Percentiles rank a stretch among this genome's conserved stretches.
Conservation (phyloP, 2,797 vertebrate species). For the Trachurus trachurus region DNA sequence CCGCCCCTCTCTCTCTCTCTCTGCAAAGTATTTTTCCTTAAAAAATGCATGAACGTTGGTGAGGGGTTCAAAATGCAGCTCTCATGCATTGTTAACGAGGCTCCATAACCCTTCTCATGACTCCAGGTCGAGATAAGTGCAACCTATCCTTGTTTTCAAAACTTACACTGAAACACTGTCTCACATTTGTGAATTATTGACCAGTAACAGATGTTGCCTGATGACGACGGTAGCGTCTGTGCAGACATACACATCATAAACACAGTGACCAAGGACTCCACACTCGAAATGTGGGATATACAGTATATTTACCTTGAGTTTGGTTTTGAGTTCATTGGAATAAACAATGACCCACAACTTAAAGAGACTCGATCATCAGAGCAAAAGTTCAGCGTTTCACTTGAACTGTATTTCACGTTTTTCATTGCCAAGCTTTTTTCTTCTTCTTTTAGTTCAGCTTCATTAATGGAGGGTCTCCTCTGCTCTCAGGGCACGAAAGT, state of each 20-base stretch:
- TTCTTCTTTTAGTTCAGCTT: background rate
- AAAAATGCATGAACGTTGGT: slow-evolving; percentile 82
- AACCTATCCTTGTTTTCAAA: slow-evolving; percentile 81
- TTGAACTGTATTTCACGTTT: background rate
- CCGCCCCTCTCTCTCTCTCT: slow-evolving; percentile 39
- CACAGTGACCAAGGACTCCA: slow-evolving; percentile 13
- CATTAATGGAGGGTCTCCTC: background rate
- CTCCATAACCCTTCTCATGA: slow-evolving; percentile 80
- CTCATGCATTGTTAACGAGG: slow-evolving; percentile 81
- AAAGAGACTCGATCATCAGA: background rate
- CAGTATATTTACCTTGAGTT: no score
- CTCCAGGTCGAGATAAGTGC: slow-evolving; percentile 79
- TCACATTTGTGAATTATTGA: slow-evolving; percentile 79
- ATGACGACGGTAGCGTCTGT: slow-evolving; percentile 21
- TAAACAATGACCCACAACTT: background rate
- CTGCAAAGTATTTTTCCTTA: slow-evolving; percentile 80
- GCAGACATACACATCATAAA: background rate
- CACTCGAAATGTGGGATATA: background rate
- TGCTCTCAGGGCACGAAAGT: background rate
- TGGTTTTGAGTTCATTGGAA: background rate
- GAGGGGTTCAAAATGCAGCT: slow-evolving; percentile 64
- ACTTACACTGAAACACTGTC: slow-evolving; percentile 68
- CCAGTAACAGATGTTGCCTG: slow-evolving; percentile 66
- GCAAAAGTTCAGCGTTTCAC: background rate
- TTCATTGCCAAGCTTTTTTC: background rate